Conservation (phyloP, 1,140 invertebrate genomes). For the Agraylea sexmaculata region DNA sequence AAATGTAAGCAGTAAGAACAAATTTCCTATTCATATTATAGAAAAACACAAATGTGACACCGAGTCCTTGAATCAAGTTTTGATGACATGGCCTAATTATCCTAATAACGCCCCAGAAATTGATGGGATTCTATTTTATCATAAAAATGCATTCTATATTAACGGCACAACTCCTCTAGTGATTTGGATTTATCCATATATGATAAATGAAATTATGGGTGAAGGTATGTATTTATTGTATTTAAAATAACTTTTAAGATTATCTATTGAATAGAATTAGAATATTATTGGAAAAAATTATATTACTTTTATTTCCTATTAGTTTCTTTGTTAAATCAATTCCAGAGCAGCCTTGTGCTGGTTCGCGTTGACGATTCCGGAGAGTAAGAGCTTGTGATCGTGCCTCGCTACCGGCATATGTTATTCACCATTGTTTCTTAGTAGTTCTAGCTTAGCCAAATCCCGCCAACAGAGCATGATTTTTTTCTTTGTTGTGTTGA, state of each 20-base stretch:
- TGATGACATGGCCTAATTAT: slow-evolving; percentile 25
- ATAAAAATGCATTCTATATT: slow-evolving; percentile 64
- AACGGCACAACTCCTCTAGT: slow-evolving; percentile 72
- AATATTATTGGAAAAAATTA: not conserved
- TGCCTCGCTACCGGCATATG: too few relatives aligned
- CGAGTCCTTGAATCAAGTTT: slow-evolving; percentile 10
- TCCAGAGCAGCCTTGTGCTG: too few relatives aligned
- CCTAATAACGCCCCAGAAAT: slow-evolving; percentile 32
- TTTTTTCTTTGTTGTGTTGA: too few relatives aligned
- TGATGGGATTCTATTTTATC: slow-evolving; percentile 76
- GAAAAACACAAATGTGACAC: slow-evolving; percentile 33
- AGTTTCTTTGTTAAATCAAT: too few relatives aligned
- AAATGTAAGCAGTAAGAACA: slow-evolving; percentile 34
- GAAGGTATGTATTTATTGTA: slow-evolving; percentile 22
- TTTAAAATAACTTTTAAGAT: slow-evolving; percentile 1
- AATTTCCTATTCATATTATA: slow-evolving; percentile 39
- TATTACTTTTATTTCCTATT: slow-evolving; percentile 7
- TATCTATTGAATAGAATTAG: not conserved
- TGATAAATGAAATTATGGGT: slow-evolving; percentile 72
- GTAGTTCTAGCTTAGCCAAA: too few relatives aligned
- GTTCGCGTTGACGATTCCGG: too few relatives aligned
- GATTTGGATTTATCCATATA: slow-evolving; percentile 78
- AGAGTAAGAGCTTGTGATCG: too few relatives aligned
- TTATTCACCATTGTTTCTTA: too few relatives aligned
- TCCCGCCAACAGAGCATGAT: too few relatives aligned